Base-by-base conservation (phyloP, 1,140 invertebrate genomes). In the Leptinotarsa undecemlineata region DNA sequence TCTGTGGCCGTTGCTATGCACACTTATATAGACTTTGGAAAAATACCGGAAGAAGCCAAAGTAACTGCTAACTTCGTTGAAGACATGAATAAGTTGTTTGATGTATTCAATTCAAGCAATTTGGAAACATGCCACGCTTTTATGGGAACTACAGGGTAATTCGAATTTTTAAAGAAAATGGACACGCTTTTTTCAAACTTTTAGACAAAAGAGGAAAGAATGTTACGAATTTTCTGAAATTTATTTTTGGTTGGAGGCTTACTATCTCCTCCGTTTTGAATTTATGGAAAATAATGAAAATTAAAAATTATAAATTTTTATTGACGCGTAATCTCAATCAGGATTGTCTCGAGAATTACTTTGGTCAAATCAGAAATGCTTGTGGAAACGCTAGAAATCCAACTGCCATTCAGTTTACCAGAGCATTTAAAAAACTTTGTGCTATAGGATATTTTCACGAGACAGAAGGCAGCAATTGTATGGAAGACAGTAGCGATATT, bases 1-100 rank as follows among this genome's bases (percentile, higher is more conserved):
- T 66, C 75, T 26, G 77, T 78, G 15, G 68, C 73, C 8, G 71
- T 74, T 20, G 75, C 74, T 61, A 26, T 79, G 5, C 15, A 69
- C 3, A 70, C 73, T 48, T 79, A 72, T 23, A 72, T 79, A 48
- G 72, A 64, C 17, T 75, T 74, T 17, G 64, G 66, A n/a, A 20
- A 72, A 72, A 42, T 79, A 20, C 62, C 70, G 19, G 26, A 62
- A 69, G 76, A 77, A 68, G 73, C 77, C 13, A 64, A 14, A 64
- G 62, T 14, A 21, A 21, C 19, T 17, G 62, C 62, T 26, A 68
- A 14, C 11, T 68, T 68, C 14, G 17, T 42, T 48, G 23, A 33
- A 68, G 26, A 68, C 11, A 17, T 20, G 15, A 13, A 51, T 51
- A 51, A 51, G 17, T 51, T 51, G 48, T 51, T 51, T 51, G 48